Conservation (phyloP, 2,797 vertebrate genomes). For the Anabacerthia variegaticeps region DNA sequence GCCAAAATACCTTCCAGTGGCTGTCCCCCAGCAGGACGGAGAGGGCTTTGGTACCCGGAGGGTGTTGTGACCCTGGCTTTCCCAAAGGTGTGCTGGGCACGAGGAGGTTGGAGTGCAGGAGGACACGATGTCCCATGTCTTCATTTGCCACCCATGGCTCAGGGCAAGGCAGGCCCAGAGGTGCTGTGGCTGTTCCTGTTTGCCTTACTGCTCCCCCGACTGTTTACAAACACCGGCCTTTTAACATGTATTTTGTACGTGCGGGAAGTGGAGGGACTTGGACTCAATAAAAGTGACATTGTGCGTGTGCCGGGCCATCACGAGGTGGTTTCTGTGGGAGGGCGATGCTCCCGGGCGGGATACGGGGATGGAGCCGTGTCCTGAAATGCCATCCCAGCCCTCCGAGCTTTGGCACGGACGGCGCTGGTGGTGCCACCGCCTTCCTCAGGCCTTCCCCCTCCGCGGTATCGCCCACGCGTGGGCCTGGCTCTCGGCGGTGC, state of each 20-base stretch:
- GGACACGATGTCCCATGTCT: fast-evolving
- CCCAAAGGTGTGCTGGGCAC: neutral
- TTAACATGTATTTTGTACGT: neutral
- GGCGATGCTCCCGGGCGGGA: fast-evolving
- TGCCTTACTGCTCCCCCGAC: neutral
- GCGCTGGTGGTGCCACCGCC: neutral
- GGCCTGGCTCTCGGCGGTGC: no score
- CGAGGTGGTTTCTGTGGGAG: neutral
- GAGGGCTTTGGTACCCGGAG: neutral
- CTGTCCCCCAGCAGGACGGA: neutral
- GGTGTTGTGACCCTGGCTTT: neutral
- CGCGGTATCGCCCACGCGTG: no score
- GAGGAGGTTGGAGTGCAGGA: fast-evolving
- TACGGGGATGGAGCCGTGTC: fast-evolving
- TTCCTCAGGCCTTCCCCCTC: neutral
- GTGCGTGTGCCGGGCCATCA: fast-evolving
- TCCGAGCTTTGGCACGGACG: neutral
- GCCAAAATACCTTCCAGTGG: neutral
- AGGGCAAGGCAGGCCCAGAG: no score
- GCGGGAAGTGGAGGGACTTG: neutral
- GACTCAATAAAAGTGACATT: conserved; percentile 12
- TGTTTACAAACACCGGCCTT: conserved; percentile 4
- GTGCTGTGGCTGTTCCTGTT: neutral
- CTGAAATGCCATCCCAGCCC: neutral
- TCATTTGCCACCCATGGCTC: neutral